Base-by-base conservation (phyloP, 1,140 invertebrate genomes). In the Eupeodes corollae region DNA sequence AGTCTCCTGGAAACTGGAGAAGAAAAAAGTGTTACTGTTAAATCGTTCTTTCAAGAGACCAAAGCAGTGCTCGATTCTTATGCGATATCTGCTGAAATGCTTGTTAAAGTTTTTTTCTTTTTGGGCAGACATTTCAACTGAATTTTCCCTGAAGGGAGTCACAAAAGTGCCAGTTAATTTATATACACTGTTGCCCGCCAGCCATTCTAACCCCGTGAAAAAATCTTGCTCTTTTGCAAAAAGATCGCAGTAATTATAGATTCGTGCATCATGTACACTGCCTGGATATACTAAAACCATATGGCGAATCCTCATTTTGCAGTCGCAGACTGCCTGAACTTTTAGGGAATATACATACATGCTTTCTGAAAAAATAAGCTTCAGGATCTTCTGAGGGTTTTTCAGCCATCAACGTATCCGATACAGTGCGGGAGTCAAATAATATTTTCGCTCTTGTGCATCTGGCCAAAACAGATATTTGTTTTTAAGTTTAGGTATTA, bases 391-490 rank as follows among this genome's bases (percentile, higher is more conserved):
- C 8, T 8, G 8, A 14, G n/a, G 42, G 42, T 42, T 30, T 42
- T 30, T 42, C 41, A 9, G 41, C 48, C 48, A 37, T 49, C 42
- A 12, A 45, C 21, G 15, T 45, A 50, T 11, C 48, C 48, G 21
- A 46, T 26, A 18, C 34, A 50, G 35, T 46, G 39, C 6, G 39
- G 49, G 10, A 46, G 18, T 16, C 46, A 43, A 32, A 31, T 38
- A 44, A 31, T n/a, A 14, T 31, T 43, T 14, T 2, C 33, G 32
- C 19, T 49, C 32, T 35, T 18, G 5, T 34, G 16, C 3, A 26
- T 26, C 21, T 26, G 34, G 44, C 45, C 45, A 46, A 31, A 8
- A 10, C 13, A 46, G 12, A 15, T 30, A 39, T 39, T 46, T 38
- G 15, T 35, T 12, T 38, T 37, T 37, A 10, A 46, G 19, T 34